Evolutionary conservation across 2,113 vertebrate genomes (phyloP), one percentile per base, ranked within the genome.

Genomic region (Oostethus manadensis): DNA sequence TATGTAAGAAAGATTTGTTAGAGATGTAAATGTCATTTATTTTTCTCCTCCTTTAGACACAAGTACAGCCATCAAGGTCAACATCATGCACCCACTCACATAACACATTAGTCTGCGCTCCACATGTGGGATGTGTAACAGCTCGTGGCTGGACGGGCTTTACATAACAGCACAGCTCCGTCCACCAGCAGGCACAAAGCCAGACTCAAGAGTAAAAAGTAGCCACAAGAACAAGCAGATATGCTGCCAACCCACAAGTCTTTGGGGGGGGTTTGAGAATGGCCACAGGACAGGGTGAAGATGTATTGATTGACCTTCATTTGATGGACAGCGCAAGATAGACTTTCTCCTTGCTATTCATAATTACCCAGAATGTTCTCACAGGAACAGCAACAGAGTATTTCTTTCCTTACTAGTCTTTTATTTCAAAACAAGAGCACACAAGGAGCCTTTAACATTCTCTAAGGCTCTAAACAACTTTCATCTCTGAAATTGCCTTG

Each of bases 71-170:
- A 76, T 76, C 68, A 68, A 62, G 65, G 73, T 64, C 51, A 71
- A 70, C 66, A 71, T 61, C 62, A 47, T 23, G 59, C 73, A 33
- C 79, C 73, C 69, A 79, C 75, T 51, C 55, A 51, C 56, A 59
- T 22, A 63, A 49, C 57, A 8, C 71, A 64, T 73, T 62, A 49
- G 69, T 66, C 68, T 45, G 71, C 42, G 43, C 67, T 80, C 76
- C 74, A 75, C 74, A 78, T 73, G 83, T 81, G 81, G 77, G 81
- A 82, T 81, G 85, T 62, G 66, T 54, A 70, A 51, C 74, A 69
- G 68, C 76, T 82, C 79, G 58, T 66, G 29, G 15, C 21, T 51
- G 73, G 67, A 54, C 55, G 17, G 22, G n/a, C 59, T 70, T 84
- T 82, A 87, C 50, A 10, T 80, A 84, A 86, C 58, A 10, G 59